A percentile compares a stretch with the other conserved stretches of the same genome.
These are phyloP conservation scores for Colistium nudipinnis DNA, from an alignment of 2,113 vertebrate species.

Conservation along the genomic window DNA sequence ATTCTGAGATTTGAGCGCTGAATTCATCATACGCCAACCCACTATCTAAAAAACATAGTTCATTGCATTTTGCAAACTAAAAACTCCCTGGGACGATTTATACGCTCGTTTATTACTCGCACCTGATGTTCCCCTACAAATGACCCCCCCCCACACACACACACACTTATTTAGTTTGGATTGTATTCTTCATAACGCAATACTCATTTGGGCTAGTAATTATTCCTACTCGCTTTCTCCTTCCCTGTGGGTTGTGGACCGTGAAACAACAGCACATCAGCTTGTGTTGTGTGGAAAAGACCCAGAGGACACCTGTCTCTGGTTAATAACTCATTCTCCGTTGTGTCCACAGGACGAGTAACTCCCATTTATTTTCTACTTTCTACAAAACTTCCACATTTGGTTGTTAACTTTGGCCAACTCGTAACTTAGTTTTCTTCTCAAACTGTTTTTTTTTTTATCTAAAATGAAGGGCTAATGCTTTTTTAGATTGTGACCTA, in stretches of 20 bases:
- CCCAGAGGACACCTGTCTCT: constrained; percentile 71
- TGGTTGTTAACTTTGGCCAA: background rate
- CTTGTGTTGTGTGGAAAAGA: constrained; percentile 41
- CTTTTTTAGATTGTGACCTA: background rate
- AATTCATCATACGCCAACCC: background rate
- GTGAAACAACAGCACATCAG: constrained; percentile 66
- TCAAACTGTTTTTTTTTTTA: too few species aligned
- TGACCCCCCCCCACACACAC: constrained; percentile 33
- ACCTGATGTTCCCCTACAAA: constrained; percentile 29
- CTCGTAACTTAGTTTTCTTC: too few species aligned
- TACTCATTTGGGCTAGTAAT: constrained; percentile 67
- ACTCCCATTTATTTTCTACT: constrained; percentile 4
- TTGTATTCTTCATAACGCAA: constrained; percentile 49
- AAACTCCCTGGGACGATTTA: background rate
- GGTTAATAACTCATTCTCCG: constrained; percentile 68
- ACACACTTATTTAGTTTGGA: constrained; percentile 47
- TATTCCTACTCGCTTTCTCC: constrained; percentile 59
- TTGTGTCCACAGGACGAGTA: constrained; percentile 14
- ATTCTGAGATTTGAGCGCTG: background rate
- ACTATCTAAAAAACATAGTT: background rate
- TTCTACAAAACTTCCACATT: constrained; percentile 19
- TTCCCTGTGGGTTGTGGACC: constrained; percentile 50
- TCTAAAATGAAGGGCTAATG: too few species aligned
- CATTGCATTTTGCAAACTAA: background rate
- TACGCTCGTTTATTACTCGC: constrained; percentile 15